Percentiles rank a stretch among this genome's conserved stretches.
phyloP scores from a whole-genome alignment of 2,113 vertebrate species.

The Sylvilagus bachmani region DNA sequence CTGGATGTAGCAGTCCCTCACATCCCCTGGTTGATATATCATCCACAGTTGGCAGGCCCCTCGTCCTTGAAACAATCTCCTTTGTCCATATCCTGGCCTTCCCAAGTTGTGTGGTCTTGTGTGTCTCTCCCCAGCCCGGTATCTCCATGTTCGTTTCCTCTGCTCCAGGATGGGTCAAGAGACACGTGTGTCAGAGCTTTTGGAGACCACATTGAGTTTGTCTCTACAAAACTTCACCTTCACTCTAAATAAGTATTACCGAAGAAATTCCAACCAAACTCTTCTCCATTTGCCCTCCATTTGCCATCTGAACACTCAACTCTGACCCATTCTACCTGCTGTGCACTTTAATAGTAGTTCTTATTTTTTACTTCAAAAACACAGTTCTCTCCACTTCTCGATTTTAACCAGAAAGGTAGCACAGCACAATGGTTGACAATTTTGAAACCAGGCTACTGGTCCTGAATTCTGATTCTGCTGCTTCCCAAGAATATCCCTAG shows the following conservation, averaged over 20 bases:
- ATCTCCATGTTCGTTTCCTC: background rate
- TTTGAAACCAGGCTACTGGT: background rate
- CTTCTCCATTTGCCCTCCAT: background rate
- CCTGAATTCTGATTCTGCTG: background rate
- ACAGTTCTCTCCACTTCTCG: background rate
- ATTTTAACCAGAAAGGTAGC: conserved; percentile 34
- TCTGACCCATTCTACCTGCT: background rate
- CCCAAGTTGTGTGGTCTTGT: background rate
- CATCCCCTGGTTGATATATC: background rate
- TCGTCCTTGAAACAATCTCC: background rate
- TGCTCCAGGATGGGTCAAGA: background rate
- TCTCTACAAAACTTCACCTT: background rate
- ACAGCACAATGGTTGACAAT: background rate
- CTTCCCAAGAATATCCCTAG: background rate
- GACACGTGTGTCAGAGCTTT: background rate
- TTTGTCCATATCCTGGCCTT: background rate
- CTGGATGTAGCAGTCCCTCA: background rate
- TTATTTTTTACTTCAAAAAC: background rate
- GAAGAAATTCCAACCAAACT: background rate
- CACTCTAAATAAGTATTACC: background rate
- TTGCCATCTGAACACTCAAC: background rate
- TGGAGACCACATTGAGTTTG: background rate
- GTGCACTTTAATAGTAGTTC: background rate
- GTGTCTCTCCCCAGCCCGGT: background rate
- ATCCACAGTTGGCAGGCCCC: background rate